Evolutionary conservation across 92 coral and sea anemone genomes (phyloP).

Genomic region (Diadumene lineata): DNA sequence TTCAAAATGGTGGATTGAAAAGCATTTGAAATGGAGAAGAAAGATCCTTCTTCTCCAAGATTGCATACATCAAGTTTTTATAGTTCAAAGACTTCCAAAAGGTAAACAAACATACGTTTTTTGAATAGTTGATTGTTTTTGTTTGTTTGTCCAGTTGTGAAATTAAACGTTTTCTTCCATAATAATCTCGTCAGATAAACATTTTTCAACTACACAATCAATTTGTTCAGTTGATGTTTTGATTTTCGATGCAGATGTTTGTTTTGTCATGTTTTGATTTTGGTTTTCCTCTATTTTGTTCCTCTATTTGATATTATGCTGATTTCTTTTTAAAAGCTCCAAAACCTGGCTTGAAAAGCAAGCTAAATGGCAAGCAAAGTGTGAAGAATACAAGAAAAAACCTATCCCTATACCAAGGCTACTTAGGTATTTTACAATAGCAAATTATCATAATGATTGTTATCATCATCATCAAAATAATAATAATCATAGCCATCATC

Average conservation of each 20-base stretch:
- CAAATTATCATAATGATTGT: background rate
- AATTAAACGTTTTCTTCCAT: too few relatives aligned
- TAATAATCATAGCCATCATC: too few relatives aligned
- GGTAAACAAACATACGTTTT: background rate
- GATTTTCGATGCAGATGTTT: background rate
- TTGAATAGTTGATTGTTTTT: background rate
- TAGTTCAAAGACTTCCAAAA: slow-evolving; percentile 14
- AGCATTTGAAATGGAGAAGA: slow-evolving; percentile 1
- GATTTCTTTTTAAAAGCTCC: too few relatives aligned
- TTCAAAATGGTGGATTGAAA: background rate
- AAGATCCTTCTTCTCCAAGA: slow-evolving; percentile 12
- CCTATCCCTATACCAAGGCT: slow-evolving; percentile 35
- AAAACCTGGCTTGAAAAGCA: slow-evolving; percentile 35
- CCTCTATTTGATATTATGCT: too few relatives aligned
- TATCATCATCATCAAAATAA: too few relatives aligned
- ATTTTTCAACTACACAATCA: too few relatives aligned
- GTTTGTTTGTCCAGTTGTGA: background rate
- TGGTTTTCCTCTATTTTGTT: too few relatives aligned
- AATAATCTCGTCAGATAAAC: too few relatives aligned
- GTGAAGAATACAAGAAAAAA: slow-evolving; percentile 28
- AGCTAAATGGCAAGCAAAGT: slow-evolving; percentile 35
- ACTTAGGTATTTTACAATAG: slow-evolving; percentile 33
- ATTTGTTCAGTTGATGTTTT: too few relatives aligned
- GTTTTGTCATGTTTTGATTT: background rate
- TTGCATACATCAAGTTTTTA: slow-evolving; percentile 14